phyloP scores from a whole-genome alignment of 1,140 invertebrate species.

The Hyphantria cunea region DNA sequence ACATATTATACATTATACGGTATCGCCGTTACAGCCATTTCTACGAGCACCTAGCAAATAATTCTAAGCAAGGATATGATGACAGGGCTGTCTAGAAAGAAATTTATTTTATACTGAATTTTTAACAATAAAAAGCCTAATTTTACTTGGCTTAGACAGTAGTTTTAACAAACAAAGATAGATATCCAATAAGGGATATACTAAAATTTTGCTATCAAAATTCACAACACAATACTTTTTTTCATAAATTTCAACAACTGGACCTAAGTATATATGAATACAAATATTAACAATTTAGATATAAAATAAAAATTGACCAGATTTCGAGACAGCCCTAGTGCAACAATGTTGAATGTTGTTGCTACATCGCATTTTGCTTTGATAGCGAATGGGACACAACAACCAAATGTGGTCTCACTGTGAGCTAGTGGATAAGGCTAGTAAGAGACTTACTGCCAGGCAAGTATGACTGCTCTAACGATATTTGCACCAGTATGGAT shows the following conservation, averaged over 20 bases:
- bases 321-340: slow-evolving; percentile 29
- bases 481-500: not conserved
- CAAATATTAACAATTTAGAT: slow-evolving; percentile 2
- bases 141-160: not conserved
- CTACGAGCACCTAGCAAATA: slow-evolving; percentile 6
- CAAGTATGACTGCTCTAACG: too few relatives aligned
- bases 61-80: slow-evolving; percentile 25
- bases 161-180: not conserved
- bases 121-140: not conserved
- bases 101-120: not conserved
- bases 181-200: not conserved
- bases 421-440: not conserved
- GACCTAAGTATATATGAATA: slow-evolving; percentile 1
- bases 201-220: not conserved
- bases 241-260: not conserved
- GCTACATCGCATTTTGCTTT: slow-evolving; percentile 3
- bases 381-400: slow-evolving; percentile 8
- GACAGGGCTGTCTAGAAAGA: slow-evolving; percentile 20
- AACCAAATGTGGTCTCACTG: slow-evolving; percentile 18
- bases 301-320: slow-evolving; percentile 4
- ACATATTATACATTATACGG: not conserved
- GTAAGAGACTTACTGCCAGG: too few relatives aligned
- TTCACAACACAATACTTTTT: not conserved
- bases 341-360: slow-evolving; percentile 7
- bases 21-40: slow-evolving; percentile 6